A percentile compares a stretch with the other conserved stretches of the same genome.
phyloP scores from a whole-genome alignment of 1,140 invertebrate species.

The Antheraea mylitta region DNA sequence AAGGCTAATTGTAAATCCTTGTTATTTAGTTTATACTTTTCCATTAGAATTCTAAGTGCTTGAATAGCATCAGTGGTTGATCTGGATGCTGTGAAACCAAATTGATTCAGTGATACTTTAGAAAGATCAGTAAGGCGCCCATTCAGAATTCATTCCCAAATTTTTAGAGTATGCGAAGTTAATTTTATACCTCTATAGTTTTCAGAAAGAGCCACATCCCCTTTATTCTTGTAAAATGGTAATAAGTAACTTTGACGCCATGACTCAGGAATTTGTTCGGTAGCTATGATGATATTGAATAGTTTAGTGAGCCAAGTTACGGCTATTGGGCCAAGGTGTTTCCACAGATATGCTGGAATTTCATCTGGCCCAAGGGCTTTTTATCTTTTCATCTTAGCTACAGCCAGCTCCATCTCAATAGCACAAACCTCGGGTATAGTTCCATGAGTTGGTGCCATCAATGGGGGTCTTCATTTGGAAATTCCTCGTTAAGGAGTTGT shows the following conservation, averaged over 20 bases:
- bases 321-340: too few species aligned
- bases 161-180: constrained; percentile 16
- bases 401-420: too few species aligned
- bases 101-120: constrained; percentile 18
- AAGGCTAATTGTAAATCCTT: constrained; percentile 25
- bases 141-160: neutral
- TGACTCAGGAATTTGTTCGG: constrained; percentile 10
- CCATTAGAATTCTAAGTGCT: constrained; percentile 25
- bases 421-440: too few species aligned
- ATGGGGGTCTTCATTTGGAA: too few species aligned
- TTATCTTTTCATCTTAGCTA: too few species aligned
- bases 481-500: too few species aligned
- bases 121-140: neutral
- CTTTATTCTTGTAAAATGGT: constrained; percentile 26
- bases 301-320: too few species aligned
- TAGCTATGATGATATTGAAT: neutral
- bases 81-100: constrained; percentile 14
- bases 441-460: too few species aligned
- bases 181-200: constrained; percentile 27
- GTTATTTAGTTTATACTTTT: constrained; percentile 22
- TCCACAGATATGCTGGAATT: too few species aligned
- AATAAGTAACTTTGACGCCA: constrained; percentile 22
- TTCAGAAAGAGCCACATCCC: constrained; percentile 17
- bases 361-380: too few species aligned
- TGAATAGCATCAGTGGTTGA: constrained; percentile 26